Evolutionary conservation across 2,797 vertebrate species (phyloP).

Genomic region (Onychomys arenicola): DNA sequence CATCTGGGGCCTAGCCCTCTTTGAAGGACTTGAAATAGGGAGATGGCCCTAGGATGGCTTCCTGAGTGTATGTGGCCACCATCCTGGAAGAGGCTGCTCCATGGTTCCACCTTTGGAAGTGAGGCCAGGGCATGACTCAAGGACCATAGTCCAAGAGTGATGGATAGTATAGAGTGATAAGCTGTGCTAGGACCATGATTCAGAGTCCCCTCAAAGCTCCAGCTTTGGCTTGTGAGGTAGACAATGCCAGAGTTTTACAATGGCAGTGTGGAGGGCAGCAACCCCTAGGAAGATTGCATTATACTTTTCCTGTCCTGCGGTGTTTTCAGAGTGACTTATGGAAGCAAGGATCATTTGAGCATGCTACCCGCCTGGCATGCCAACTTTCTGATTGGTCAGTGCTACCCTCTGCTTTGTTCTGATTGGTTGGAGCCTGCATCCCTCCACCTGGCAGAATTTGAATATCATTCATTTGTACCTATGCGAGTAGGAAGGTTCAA

Average conservation of each 20-base stretch:
- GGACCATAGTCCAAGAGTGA: neutral
- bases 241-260: neutral
- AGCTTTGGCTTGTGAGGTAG: neutral
- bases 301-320: neutral
- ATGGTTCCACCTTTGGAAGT: neutral
- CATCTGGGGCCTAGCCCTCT: neutral
- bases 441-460: neutral
- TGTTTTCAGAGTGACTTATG: neutral
- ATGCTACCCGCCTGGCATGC: fast-evolving
- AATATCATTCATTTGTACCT: fast-evolving
- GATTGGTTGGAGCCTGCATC: neutral
- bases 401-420: neutral
- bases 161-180: neutral
- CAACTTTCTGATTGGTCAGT: neutral
- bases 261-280: neutral
- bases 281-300: fast-evolving
- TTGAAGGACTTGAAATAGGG: neutral
- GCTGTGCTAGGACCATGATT: fast-evolving
- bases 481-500: neutral
- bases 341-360: fast-evolving
- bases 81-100: neutral
- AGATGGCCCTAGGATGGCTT: neutral
- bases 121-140: neutral
- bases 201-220: too few relatives aligned
- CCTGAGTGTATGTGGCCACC: neutral